Conservation (phyloP, 2,113 vertebrate species). For the Zosterops hypoxanthus region DNA sequence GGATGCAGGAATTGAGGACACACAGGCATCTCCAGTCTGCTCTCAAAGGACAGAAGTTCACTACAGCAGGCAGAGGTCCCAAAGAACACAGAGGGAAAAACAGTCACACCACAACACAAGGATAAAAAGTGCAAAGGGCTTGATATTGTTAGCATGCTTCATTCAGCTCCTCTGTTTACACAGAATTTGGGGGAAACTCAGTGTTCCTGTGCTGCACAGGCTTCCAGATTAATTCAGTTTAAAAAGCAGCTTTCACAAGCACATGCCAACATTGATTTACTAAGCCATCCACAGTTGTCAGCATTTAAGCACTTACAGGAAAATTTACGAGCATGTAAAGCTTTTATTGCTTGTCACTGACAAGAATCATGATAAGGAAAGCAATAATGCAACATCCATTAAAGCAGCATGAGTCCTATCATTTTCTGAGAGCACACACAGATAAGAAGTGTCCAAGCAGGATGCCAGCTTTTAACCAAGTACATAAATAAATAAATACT, state of each 20-base stretch:
- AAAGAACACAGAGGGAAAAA: not conserved
- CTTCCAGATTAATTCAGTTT: conserved; percentile 1
- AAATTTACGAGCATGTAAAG: conserved; percentile 58
- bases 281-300: conserved; percentile 33
- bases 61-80: not conserved
- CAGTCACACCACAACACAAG: not conserved
- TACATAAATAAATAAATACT: conserved; percentile 12
- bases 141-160: not conserved
- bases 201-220: not conserved
- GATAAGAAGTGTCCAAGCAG: not conserved
- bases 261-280: conserved; percentile 38
- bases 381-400: conserved; percentile 24
- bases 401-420: not conserved
- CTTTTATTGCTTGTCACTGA: conserved; percentile 52
- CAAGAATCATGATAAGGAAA: conserved; percentile 57
- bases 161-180: not conserved
- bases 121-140: not conserved
- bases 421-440: not conserved
- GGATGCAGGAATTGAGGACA: not conserved
- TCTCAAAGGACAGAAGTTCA: not conserved
- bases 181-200: not conserved
- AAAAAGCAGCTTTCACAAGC: conserved; percentile 14
- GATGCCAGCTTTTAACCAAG: not conserved
- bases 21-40: not conserved
- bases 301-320: conserved; percentile 36